A percentile compares a stretch with the other conserved stretches of the same genome.
These are phyloP conservation scores for Hyles lineata DNA, from an alignment of 2,888 invertebrate species.

Conservation along the genomic window DNA sequence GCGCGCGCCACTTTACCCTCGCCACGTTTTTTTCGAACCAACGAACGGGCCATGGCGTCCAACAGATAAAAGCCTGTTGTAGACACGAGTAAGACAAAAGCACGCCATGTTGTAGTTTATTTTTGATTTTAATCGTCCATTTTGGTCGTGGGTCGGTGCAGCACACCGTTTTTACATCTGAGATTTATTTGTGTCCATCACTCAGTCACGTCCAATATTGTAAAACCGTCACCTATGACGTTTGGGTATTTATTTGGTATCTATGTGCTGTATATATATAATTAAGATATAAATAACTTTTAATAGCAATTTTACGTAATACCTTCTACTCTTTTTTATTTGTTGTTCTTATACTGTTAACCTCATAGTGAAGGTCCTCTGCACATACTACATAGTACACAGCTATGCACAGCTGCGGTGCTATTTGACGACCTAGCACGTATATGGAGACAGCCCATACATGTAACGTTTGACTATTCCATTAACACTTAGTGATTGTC, in stretches of 20 bases:
- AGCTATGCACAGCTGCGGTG: slow-evolving; percentile 17
- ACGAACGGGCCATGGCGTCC: slow-evolving; percentile 61
- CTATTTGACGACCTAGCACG: slow-evolving; percentile 5
- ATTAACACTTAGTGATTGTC: slow-evolving; percentile 19
- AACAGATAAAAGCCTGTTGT: slow-evolving; percentile 75
- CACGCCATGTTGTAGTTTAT: slow-evolving; percentile 71
- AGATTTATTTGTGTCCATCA: slow-evolving; percentile 58
- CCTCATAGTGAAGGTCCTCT: slow-evolving; percentile 3
- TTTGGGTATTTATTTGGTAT: not conserved
- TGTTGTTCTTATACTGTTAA: not conserved
- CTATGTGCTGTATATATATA: not conserved
- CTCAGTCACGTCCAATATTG: slow-evolving; percentile 46
- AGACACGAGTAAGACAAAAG: slow-evolving; percentile 82
- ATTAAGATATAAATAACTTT: not conserved
- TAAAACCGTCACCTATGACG: not conserved
- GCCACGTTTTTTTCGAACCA: slow-evolving; percentile 47
- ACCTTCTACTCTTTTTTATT: too few relatives aligned
- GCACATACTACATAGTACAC: not conserved
- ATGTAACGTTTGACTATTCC: not conserved
- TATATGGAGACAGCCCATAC: slow-evolving; percentile 19
- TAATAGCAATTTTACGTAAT: too few relatives aligned
- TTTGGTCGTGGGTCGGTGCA: slow-evolving; percentile 62
- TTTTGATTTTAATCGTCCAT: slow-evolving; percentile 76
- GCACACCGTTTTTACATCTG: slow-evolving; percentile 60
- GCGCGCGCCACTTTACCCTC: slow-evolving; percentile 67